Evolutionary conservation across 2,113 vertebrate species (phyloP).

Genomic region (Notechis scutatus): DNA sequence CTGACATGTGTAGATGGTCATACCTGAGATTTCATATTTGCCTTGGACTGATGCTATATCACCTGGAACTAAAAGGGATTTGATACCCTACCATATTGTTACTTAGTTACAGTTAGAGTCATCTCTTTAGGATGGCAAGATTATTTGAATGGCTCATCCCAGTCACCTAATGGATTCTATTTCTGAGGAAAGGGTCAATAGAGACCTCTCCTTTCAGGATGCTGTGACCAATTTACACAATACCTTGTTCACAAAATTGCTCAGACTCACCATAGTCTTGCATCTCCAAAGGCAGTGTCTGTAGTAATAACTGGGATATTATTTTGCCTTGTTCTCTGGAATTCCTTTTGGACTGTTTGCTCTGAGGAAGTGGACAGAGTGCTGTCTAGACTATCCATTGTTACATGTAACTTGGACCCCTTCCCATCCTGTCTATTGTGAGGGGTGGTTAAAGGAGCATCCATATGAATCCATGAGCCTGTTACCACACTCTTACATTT

Average conservation of each 20-base stretch:
- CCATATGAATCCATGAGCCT: not conserved
- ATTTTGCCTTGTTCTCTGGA: not conserved
- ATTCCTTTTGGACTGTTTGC: not conserved
- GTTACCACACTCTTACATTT: not conserved
- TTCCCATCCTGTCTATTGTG: not conserved
- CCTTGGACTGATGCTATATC: not conserved
- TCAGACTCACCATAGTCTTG: not conserved
- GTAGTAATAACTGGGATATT: not conserved
- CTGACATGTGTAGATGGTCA: not conserved
- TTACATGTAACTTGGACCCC: not conserved
- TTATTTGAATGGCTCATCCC: not conserved
- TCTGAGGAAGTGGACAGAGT: not conserved
- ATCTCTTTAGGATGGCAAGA: not conserved
- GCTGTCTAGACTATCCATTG: not conserved
- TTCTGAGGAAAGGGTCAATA: not conserved
- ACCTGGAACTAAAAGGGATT: not conserved
- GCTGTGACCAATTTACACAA: not conserved
- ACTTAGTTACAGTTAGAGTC: not conserved
- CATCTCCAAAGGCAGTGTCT: not conserved
- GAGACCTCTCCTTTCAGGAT: not conserved
- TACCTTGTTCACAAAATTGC: not conserved
- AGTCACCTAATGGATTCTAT: not conserved
- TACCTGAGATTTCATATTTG: not conserved
- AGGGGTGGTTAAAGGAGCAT: not conserved
- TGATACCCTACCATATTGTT: not conserved